These are phyloP conservation scores for Synaphobranchus kaupii DNA, from an alignment of 2,797 vertebrate species.

Conservation along the genomic window DNA sequence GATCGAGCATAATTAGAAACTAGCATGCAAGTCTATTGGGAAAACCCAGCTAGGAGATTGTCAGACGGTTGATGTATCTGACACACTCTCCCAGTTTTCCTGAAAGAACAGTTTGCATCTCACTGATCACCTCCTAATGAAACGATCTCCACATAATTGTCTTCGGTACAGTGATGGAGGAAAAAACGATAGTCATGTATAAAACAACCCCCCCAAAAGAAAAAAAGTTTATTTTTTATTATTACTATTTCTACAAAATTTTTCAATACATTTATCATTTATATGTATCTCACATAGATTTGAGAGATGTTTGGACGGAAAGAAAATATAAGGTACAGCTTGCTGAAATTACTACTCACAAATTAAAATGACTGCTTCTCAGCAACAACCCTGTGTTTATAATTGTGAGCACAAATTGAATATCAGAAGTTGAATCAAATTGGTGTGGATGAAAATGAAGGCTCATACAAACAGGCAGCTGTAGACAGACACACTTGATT, in stretches of 20 bases:
- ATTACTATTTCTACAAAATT: neutral
- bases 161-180: neutral
- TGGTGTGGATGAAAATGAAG: neutral
- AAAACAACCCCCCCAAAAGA: neutral
- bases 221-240: neutral
- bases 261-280: neutral
- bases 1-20: constrained; percentile 19
- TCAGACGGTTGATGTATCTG: neutral
- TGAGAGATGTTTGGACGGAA: neutral
- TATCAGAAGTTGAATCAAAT: constrained; percentile 7
- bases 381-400: neutral
- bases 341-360: constrained; percentile 1
- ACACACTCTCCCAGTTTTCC: neutral
- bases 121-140: constrained; percentile 19
- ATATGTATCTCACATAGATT: neutral
- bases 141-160: neutral
- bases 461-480: neutral
- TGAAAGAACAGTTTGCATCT: neutral
- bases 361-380: neutral
- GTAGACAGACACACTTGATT: neutral
- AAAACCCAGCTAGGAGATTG: neutral
- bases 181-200: neutral
- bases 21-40: neutral
- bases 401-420: neutral
- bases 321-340: neutral